phyloP scores from a whole-genome alignment of 2,797 vertebrate genomes.

The Cyclopterus lumpus region DNA sequence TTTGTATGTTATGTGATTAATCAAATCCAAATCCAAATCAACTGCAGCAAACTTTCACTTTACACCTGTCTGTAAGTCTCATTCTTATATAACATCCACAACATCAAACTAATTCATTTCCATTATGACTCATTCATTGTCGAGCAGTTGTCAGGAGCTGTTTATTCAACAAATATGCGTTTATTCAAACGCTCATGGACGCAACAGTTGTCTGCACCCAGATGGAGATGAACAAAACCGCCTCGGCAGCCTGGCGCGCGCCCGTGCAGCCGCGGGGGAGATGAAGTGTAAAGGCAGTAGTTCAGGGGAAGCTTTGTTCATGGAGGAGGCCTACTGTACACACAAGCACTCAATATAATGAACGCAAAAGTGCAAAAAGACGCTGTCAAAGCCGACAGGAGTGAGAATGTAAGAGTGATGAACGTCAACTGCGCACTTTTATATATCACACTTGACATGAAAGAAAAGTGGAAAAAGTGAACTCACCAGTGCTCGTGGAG shows the following conservation, averaged over 20 bases:
- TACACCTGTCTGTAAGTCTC: not conserved
- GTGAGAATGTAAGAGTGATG: not conserved
- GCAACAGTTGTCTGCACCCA: constrained; percentile 59
- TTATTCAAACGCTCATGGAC: constrained; percentile 41
- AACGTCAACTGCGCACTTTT: not conserved
- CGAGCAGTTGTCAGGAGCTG: constrained; percentile 14
- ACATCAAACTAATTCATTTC: constrained; percentile 3
- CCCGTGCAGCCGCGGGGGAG: not conserved
- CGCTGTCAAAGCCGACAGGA: not conserved
- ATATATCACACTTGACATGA: not conserved
- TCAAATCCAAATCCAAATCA: not conserved
- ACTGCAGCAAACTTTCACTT: constrained; percentile 24
- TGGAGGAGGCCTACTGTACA: not conserved
- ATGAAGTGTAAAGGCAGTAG: not conserved
- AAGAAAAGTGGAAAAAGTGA: constrained; percentile 16
- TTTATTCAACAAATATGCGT: constrained; percentile 31
- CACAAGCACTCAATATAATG: constrained; percentile 10
- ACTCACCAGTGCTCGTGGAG: constrained; percentile 71
- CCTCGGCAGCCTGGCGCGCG: not conserved
- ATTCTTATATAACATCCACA: not conserved
- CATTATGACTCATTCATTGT: constrained; percentile 48
- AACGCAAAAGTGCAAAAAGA: constrained; percentile 9
- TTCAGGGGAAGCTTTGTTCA: constrained; percentile 8
- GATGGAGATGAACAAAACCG: constrained; percentile 32
- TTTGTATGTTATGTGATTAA: not conserved